Conservation (phyloP, 2,113 vertebrate species). For the Ailuropoda melanoleuca region DNA sequence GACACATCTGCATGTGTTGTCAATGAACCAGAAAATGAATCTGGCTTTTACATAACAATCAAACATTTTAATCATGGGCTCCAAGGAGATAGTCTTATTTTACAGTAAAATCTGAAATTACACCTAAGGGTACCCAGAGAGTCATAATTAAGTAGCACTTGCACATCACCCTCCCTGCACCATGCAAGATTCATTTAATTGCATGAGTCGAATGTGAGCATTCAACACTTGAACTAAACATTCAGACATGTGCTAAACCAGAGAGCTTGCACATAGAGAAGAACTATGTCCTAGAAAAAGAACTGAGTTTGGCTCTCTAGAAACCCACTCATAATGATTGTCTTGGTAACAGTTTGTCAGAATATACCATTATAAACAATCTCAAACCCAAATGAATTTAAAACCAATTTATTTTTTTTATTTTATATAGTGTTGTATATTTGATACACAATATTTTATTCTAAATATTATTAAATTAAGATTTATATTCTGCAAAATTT, state of each 20-base stretch:
- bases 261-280: not conserved
- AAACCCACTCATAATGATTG: not conserved
- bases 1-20: not conserved
- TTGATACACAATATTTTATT: not conserved
- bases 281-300: not conserved
- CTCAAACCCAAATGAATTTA: not conserved
- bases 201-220: fast-evolving
- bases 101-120: not conserved
- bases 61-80: not conserved
- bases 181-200: not conserved
- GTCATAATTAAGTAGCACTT: not conserved
- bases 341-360: not conserved
- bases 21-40: not conserved
- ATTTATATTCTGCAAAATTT: not conserved
- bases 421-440: not conserved
- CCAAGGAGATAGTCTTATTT: not conserved
- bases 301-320: not conserved
- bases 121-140: not conserved
- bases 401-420: not conserved
- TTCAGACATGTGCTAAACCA: not conserved
- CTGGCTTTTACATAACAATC: not conserved
- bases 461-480: not conserved
- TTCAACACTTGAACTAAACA: not conserved
- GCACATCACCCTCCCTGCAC: fast-evolving
- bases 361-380: not conserved